Evolutionary conservation across 2,113 vertebrate species (phyloP).

Genomic region (Dipodomys spectabilis): DNA sequence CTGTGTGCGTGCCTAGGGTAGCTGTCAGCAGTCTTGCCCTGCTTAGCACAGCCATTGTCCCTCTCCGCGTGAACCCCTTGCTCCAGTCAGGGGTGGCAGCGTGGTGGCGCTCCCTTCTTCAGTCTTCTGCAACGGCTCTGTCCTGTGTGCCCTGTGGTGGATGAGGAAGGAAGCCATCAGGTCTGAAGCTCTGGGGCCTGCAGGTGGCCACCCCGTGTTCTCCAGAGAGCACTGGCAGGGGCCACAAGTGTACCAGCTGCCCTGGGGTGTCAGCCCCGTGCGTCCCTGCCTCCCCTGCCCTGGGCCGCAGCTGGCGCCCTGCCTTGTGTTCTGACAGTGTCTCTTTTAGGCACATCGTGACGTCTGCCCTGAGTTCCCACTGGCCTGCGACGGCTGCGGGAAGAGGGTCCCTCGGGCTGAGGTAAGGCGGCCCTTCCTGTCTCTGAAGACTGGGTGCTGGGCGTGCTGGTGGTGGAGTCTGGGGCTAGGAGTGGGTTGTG

Average conservation of each 20-base stretch:
- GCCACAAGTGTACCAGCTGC: neutral
- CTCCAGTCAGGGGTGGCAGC: too few species aligned
- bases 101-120: neutral
- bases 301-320: neutral
- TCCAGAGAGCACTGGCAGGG: neutral
- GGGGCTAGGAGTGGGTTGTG: neutral
- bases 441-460: neutral
- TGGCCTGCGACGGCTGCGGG: constrained; percentile 94
- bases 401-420: constrained; percentile 93
- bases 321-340: neutral
- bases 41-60: too few species aligned
- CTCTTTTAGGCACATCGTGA: constrained; percentile 91
- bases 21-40: too few species aligned
- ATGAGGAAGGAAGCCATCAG: neutral
- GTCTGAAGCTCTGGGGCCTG: neutral
- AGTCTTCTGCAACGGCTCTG: neutral
- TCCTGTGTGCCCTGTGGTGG: too few species aligned
- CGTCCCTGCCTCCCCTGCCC: too few species aligned
- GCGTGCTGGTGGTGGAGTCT: neutral
- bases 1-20: too few species aligned
- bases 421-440: constrained; percentile 77
- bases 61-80: too few species aligned
- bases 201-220: neutral
- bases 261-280: neutral
- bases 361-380: constrained; percentile 91